These are phyloP conservation scores for Leptogaster cylindrica DNA, from an alignment of 2,888 invertebrate species.

Conservation along the genomic window DNA sequence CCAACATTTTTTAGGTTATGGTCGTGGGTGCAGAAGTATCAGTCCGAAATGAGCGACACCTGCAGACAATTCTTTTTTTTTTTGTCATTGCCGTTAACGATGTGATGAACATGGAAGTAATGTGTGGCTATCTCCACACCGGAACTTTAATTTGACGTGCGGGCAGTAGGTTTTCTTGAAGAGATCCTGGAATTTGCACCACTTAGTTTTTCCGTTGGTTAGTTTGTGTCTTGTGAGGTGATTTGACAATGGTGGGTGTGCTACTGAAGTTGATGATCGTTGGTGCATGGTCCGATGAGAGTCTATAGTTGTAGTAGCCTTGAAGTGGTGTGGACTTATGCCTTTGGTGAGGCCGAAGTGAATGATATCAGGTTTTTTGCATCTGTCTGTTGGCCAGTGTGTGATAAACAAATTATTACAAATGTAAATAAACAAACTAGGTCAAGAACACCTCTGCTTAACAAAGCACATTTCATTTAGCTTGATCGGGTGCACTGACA, in stretches of 20 bases:
- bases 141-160: not conserved
- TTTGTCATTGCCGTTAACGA: no score
- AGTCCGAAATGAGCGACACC: no score
- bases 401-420: no score
- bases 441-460: no score
- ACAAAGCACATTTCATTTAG: no score
- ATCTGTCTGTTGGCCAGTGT: slow-evolving; percentile 9
- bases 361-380: not conserved
- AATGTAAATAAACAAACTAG: no score
- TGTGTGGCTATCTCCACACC: no score
- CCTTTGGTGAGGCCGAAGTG: slow-evolving; percentile 3
- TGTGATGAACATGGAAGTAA: no score
- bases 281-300: slow-evolving; percentile 2
- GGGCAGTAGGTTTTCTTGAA: slow-evolving; percentile 1
- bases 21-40: no score
- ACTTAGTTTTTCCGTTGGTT: slow-evolving; percentile 5
- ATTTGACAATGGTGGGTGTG: not conserved
- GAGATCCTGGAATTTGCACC: not conserved
- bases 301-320: not conserved
- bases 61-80: no score
- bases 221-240: slow-evolving; percentile 8
- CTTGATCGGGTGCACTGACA: no score
- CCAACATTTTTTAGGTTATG: no score
- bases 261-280: not conserved
- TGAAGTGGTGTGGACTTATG: slow-evolving; percentile 1